Evolutionary conservation across 2,113 vertebrate species (phyloP).

Genomic region (Dasypus novemcinctus): DNA sequence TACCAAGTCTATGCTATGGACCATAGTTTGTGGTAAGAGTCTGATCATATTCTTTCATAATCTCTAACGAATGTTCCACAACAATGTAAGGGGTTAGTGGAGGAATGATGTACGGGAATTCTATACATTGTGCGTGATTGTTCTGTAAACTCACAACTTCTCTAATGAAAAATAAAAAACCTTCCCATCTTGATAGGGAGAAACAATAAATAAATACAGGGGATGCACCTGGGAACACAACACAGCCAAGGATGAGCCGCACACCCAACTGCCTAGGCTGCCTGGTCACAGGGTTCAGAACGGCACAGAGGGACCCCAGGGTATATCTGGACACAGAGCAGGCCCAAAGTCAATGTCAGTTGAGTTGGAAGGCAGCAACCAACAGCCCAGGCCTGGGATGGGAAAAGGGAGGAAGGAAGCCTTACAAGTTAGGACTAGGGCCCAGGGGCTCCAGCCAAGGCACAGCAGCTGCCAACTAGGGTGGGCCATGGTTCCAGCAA

Average conservation of each 20-base stretch:
- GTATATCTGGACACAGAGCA: neutral
- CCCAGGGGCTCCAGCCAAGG: neutral
- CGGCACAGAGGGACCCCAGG: conserved; percentile 4
- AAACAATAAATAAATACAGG: neutral
- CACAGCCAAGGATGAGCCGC: neutral
- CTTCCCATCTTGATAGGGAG: neutral
- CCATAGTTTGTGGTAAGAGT: no score
- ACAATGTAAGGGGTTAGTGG: no score
- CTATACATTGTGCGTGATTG: no score
- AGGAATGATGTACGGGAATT: no score
- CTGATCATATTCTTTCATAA: no score
- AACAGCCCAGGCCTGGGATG: neutral
- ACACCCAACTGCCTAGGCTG: neutral
- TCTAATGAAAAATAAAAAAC: no score
- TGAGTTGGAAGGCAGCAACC: neutral
- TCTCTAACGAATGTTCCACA: no score
- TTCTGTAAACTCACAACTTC: no score
- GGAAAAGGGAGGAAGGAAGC: neutral
- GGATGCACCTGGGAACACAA: neutral
- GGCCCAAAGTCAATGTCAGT: neutral
- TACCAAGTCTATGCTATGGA: no score
- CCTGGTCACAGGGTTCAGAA: conserved; percentile 48
- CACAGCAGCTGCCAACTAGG: neutral
- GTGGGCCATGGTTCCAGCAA: neutral
- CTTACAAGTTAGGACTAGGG: neutral